Percentiles rank a stretch among this genome's conserved stretches.
phyloP scores from a whole-genome alignment of 2,113 vertebrate species.

The Strigops habroptila region DNA sequence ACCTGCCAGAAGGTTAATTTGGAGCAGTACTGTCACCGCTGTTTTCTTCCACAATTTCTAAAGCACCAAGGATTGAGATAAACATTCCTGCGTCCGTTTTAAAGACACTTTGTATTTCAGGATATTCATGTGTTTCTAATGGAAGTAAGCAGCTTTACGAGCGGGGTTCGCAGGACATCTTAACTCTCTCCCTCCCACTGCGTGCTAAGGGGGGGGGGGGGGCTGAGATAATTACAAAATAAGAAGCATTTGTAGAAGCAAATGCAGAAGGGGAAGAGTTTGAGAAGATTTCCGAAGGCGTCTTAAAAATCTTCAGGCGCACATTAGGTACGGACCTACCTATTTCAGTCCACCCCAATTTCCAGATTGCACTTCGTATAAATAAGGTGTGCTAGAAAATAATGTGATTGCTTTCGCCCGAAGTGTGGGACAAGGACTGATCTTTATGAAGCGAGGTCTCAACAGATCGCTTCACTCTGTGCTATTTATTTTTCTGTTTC shows the following conservation, averaged over 20 bases:
- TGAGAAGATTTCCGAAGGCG: not conserved
- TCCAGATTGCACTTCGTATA: not conserved
- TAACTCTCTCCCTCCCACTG: constrained; percentile 75
- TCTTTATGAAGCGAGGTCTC: not conserved
- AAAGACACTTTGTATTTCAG: constrained; percentile 77
- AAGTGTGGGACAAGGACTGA: not conserved
- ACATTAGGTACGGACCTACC: not conserved
- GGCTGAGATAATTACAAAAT: constrained; percentile 49
- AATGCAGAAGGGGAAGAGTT: not conserved
- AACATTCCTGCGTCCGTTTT: constrained; percentile 63
- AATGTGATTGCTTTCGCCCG: not conserved
- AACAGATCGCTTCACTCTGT: not conserved
- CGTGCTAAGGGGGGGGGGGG: not conserved
- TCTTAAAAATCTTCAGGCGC: not conserved
- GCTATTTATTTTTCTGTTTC: not conserved
- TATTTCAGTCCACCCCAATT: not conserved
- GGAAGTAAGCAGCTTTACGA: constrained; percentile 80
- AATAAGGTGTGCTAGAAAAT: not conserved
- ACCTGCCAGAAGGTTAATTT: constrained; percentile 65
- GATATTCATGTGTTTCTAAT: constrained; percentile 83
- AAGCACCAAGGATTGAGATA: constrained; percentile 58
- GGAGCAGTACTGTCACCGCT: constrained; percentile 35
- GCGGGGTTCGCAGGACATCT: constrained; percentile 72
- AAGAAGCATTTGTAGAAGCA: constrained; percentile 17
- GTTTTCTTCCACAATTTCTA: constrained; percentile 53